These are phyloP conservation scores for Plebejus melissa DNA, from an alignment of 2,888 invertebrate species.

Conservation along the genomic window DNA sequence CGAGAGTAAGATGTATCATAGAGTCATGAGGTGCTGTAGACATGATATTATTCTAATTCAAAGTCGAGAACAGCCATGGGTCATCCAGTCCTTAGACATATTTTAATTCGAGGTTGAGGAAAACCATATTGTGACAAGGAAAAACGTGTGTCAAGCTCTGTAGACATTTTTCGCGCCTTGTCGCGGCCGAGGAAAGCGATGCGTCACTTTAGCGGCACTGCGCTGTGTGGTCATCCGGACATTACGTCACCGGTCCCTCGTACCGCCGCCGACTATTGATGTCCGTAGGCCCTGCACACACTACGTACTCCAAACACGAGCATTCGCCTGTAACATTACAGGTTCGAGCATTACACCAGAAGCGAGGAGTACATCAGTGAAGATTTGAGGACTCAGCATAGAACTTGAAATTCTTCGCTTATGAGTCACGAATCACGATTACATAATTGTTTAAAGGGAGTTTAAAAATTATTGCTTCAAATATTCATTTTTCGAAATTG, in stretches of 20 bases:
- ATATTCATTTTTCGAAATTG: too few relatives aligned
- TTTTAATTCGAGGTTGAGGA: neutral
- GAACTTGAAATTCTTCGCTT: too few relatives aligned
- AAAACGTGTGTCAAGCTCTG: conserved; percentile 50
- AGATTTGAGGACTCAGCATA: too few relatives aligned
- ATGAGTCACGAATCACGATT: too few relatives aligned
- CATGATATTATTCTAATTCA: too few relatives aligned
- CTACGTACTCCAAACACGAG: neutral
- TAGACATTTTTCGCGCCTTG: neutral
- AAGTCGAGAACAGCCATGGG: neutral
- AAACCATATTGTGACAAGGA: conserved; percentile 48
- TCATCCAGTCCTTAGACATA: neutral
- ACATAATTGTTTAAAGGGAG: too few relatives aligned
- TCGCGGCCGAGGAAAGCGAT: conserved; percentile 37
- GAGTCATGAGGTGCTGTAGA: too few relatives aligned
- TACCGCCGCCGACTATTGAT: conserved; percentile 65
- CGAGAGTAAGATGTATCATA: too few relatives aligned
- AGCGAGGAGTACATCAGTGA: too few relatives aligned
- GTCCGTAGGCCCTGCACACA: conserved; percentile 48
- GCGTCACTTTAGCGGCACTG: conserved; percentile 66
- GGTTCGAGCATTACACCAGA: neutral
- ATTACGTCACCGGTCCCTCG: conserved; percentile 70
- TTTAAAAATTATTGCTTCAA: too few relatives aligned
- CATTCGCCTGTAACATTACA: neutral
- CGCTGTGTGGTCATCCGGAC: conserved; percentile 72